Evolutionary conservation across 2,113 vertebrate species (phyloP).

Genomic region (Laterallus jamaicensis): DNA sequence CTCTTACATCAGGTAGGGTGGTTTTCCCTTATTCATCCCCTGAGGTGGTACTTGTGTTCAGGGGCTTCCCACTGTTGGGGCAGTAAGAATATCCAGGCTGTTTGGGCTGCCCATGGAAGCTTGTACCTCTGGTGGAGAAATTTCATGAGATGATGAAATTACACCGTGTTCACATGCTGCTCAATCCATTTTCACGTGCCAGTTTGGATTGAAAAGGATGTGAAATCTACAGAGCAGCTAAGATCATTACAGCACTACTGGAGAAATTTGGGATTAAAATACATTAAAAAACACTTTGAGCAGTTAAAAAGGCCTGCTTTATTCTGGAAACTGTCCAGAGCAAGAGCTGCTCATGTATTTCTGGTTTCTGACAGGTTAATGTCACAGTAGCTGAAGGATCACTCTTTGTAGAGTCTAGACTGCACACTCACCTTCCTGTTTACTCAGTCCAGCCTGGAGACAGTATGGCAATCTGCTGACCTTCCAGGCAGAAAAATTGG

Average conservation of each 20-base stretch:
- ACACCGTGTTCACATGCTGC: background rate
- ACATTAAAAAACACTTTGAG: background rate
- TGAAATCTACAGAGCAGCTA: background rate
- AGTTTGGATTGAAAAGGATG: background rate
- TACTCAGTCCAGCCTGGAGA: background rate
- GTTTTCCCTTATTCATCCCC: background rate
- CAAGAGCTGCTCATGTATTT: accelerated
- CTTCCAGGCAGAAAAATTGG: background rate
- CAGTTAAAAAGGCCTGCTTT: background rate
- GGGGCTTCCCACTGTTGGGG: background rate
- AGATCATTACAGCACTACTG: background rate
- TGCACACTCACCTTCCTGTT: background rate
- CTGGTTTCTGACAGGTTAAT: background rate
- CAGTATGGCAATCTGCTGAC: background rate
- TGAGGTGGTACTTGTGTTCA: background rate
- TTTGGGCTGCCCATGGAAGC: background rate
- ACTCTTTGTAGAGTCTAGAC: background rate
- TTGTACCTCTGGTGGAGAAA: background rate
- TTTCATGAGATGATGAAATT: background rate
- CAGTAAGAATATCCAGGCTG: background rate
- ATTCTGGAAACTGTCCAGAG: background rate
- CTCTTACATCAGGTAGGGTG: background rate
- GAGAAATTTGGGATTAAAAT: background rate
- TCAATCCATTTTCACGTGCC: background rate
- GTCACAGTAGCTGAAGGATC: background rate